Evolutionary conservation across 2,888 invertebrate species (phyloP).

Genomic region (Pristionchus maxplancki): DNA sequence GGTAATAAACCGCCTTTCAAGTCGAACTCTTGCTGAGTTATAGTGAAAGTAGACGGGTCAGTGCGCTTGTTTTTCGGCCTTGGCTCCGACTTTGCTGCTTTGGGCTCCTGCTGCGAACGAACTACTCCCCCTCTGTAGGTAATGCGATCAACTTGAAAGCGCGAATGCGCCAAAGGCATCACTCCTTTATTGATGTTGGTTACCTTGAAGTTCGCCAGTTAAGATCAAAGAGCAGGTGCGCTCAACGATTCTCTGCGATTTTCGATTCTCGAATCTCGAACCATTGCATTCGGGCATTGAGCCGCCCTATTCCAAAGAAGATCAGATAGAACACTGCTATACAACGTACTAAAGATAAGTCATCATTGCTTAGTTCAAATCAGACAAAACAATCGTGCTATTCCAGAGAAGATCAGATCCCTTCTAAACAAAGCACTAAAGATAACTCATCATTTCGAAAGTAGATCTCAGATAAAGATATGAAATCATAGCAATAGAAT

Average conservation of each 20-base stretch:
- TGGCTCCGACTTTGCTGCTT: neutral
- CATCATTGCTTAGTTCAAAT: neutral
- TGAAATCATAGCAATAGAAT: too few species aligned
- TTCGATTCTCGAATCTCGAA: too few species aligned
- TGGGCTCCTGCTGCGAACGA: neutral
- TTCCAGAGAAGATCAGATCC: neutral
- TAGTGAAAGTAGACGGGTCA: neutral
- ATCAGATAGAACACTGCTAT: too few species aligned
- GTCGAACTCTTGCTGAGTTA: too few species aligned
- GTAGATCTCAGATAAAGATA: too few species aligned
- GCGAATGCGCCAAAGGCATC: conserved; percentile 1
- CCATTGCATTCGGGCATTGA: too few species aligned
- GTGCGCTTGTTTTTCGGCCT: conserved; percentile 10
- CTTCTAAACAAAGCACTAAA: neutral
- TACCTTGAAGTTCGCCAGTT: neutral
- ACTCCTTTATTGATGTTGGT: neutral
- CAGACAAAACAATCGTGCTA: neutral
- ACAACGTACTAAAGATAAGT: too few species aligned
- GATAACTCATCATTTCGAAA: too few species aligned
- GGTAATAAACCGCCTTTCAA: too few species aligned
- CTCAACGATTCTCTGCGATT: neutral
- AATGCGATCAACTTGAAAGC: conserved; percentile 12
- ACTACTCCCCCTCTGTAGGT: neutral
- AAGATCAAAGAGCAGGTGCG: neutral
- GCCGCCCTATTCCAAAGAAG: too few species aligned